Base-by-base conservation (phyloP, 2,797 vertebrate species). In the Alexandromys oeconomus region DNA sequence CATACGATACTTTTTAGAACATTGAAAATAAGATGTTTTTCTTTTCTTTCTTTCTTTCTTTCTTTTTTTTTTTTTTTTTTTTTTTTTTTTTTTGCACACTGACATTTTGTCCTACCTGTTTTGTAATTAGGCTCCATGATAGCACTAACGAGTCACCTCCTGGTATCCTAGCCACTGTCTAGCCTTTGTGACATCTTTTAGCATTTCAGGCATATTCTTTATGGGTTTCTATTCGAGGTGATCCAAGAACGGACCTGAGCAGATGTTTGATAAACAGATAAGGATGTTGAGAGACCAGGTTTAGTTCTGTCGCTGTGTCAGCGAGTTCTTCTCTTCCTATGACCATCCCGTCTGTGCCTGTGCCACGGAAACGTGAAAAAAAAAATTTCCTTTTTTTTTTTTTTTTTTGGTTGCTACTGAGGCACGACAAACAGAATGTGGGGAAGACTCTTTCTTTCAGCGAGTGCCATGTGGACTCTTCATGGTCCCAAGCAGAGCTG, bases 351-450 rank as follows among this genome's bases (percentile, higher is more conserved):
- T n/a, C n/a, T n/a, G n/a, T 89, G 14, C 93, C 51, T 63, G 63
- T 94, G 82, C 40, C 91, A 67, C 54, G 88, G 81, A 87, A 93
- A 76, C 88, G 69, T 46, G 79, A 94, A 89, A 84, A 96, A 96
- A 89, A 79, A 96, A 95, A 54, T 71, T 76, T 14, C 54, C 54
- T 57, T 40, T 40, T 40, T 40, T 31, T 79, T 15, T 57, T 48
- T 34, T 74, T 82, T 34, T 74, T 63, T 14, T 57, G 11, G 90
- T 97, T 97, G 92, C 78, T 88, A 96, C 81, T 27, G 25, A 92
- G 92, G 87, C 90, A 77, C 94, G 82, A 96, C 90, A 37, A 96
- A 96, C 92, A 90, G 54, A 91, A 96, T 89, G 95, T 94, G 17
- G 48, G 57, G 63, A 69, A 27, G 88, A 88, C 61, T 87, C 88